Base-by-base conservation (phyloP, 2,888 invertebrate species). In the Ligdia adustata region DNA sequence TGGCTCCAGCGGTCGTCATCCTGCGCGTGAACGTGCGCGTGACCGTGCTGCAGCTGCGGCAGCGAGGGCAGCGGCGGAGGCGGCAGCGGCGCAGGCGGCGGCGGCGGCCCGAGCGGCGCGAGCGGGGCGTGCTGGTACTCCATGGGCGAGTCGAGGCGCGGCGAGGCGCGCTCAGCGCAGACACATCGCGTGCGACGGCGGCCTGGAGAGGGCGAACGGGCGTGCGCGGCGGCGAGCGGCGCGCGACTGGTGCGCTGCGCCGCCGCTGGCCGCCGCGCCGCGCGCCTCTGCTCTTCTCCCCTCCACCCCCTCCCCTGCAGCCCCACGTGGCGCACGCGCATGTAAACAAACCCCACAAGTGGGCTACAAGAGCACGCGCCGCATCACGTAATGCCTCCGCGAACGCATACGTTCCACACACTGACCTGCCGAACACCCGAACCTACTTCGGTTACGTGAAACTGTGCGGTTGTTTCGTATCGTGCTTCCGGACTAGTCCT, bases 1-100 rank as follows among this genome's bases (percentile, higher is more conserved):
- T 95, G 95, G 64, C 92, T 92, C 94, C 94, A 95, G 73, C 91
- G 92, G 79, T 90, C 92, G 76, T 91, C 93, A 68, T 91, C 92
- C 72, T 91, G 91, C n/a, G 44, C 35, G 46, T 54, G 53, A 32
- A 27, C 32, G 35, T 55, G 55, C 13, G 32, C 42, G 49, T 92
- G 91, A 37, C 90, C 91, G 77, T 92, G 91, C 71, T 93, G 92
- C 63, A 92, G 90, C 84, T 93, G 92, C 45, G 92, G 92, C 69
- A 93, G 91, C 69, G 93, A 92, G 60, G 92, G 93, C 72, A 93
- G 92, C 68, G 93, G 93, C 55, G 82, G 85, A 65, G 79, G 79
- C 44, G 81, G 84, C 33, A 41, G 22, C 18, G 29, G 40, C 71
- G 91, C 91, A 82, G 92, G 91, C 64, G 92, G 90, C 66, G 92